Evolutionary conservation across 2,888 invertebrate genomes (phyloP), one percentile per base, ranked within the genome.

Genomic region (Cephus pulcher): DNA sequence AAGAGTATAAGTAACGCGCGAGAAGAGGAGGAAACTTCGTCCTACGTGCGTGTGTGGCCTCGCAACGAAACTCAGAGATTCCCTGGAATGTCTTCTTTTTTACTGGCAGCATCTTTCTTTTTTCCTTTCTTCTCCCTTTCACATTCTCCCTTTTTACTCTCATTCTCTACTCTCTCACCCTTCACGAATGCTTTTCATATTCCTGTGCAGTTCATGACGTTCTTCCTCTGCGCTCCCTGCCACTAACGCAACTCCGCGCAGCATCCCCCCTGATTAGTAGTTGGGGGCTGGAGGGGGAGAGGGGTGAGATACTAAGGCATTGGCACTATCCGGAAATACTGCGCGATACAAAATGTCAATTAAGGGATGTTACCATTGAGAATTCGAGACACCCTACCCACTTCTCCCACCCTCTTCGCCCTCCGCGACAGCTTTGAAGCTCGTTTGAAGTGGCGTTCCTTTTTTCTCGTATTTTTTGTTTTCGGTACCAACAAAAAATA

Each of bases 301-400:
- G 73, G 69, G 37, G 68, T 68, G 40, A 30, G 12, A 1, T 71
- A 33, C 33, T 32, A 71, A 76, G 77, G 30, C 75, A 68, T 73
- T 32, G 33, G 33, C 12, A 76, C 34, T 74, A 85, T 84, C 81
- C 83, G 84, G 85, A 86, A 85, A 85, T 77, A 80, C 80, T 78
- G 77, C 79, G 79, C 81, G 80, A 85, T 85, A 85, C 85, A 84
- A 85, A 85, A 83, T 85, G 86, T 89, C 89, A 90, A 89, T 90
- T 89, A 90, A 88, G 85, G 78, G 81, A 79, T 76, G 79, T 79
- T 56, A 75, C 77, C 76, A 79, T 83, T 71, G 71, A 34, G 32
- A 71, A 71, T 71, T 71, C 71, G 71, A 56, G 56, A 56, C 56
- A 56, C 56, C 23, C 56, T 56, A 9, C 23, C 23, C 23, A 40